Evolutionary conservation across 2,797 vertebrate species (phyloP).

Genomic region (Myotis pilosus): DNA sequence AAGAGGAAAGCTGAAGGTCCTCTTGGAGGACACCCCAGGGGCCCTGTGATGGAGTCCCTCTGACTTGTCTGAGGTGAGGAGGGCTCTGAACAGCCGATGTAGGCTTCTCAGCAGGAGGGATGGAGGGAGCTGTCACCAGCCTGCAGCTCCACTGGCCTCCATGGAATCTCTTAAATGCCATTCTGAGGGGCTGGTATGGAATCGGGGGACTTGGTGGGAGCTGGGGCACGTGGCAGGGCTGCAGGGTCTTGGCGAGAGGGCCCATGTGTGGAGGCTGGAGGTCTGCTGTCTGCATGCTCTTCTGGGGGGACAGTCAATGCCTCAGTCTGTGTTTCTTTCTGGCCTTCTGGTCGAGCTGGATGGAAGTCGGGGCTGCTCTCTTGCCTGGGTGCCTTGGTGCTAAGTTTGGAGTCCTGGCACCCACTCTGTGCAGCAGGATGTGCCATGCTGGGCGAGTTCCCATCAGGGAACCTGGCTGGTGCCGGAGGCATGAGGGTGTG

Average conservation of each 20-base stretch:
- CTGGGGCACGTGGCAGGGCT: background rate
- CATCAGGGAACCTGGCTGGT: background rate
- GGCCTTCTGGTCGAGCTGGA: background rate
- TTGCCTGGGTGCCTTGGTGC: background rate
- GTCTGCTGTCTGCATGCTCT: background rate
- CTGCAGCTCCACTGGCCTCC: background rate
- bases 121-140: background rate
- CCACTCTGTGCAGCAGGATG: background rate
- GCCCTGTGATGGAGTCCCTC: background rate
- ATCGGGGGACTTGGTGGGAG: no score
- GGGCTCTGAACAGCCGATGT: background rate
- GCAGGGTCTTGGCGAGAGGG: background rate
- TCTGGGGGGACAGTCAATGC: background rate
- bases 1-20: background rate
- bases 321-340: background rate
- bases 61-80: background rate
- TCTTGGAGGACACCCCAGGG: background rate
- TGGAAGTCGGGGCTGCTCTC: background rate
- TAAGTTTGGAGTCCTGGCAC: background rate
- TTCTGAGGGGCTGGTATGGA: background rate
- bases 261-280: background rate
- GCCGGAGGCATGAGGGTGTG: no score
- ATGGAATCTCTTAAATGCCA: background rate
- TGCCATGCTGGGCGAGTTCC: background rate
- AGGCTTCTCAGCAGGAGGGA: background rate